Evolutionary conservation across 2,888 invertebrate genomes (phyloP), one percentile per base, ranked within the genome.

Genomic region (Argyresthia albistria): DNA sequence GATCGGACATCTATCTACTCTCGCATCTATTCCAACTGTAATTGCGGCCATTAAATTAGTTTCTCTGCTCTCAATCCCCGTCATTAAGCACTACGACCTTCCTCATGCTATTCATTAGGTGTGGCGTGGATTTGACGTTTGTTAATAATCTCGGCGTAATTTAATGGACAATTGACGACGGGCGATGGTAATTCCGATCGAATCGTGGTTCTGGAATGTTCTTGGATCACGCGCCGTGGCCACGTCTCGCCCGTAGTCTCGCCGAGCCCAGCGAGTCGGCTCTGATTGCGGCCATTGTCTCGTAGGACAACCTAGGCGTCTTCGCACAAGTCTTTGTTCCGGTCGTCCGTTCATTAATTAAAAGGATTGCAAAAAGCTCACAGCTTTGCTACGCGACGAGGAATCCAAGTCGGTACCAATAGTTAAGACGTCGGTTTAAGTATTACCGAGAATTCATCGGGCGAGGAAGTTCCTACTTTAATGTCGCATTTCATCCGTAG

Each of bases 311-410:
- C 12, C 46, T 42, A 25, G 11, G 11, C 36, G 47, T 46, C 43
- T 48, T 14, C 43, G 12, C 57, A 67, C 69, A 25, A 25, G 25
- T 25, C 68, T 73, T 78, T 80, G 77, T 80, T 67, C 64, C 62
- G 64, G 60, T 61, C 59, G 57, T 60, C 58, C 61, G 61, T 61
- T 61, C 59, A 63, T 63, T 64, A 61, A 63, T 58, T 57, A 51
- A 54, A 54, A 52, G 55, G 49, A 53, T 51, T 51, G 35, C 51
- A 51, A 51, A 51, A 51, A 51, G 51, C 43, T 45, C 43, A 15
- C 12, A 25, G 46, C 39, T 37, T 25, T 37, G 49, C 49, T 37
- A 12, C 35, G 36, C 36, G 47, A 4, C n/a, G 47, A 47, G 35
- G 14, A 25, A 35, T 47, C 47, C 25, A 11, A 11, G 6, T 15